Conservation (phyloP, 2,797 vertebrate genomes). For the Alauda arvensis region DNA sequence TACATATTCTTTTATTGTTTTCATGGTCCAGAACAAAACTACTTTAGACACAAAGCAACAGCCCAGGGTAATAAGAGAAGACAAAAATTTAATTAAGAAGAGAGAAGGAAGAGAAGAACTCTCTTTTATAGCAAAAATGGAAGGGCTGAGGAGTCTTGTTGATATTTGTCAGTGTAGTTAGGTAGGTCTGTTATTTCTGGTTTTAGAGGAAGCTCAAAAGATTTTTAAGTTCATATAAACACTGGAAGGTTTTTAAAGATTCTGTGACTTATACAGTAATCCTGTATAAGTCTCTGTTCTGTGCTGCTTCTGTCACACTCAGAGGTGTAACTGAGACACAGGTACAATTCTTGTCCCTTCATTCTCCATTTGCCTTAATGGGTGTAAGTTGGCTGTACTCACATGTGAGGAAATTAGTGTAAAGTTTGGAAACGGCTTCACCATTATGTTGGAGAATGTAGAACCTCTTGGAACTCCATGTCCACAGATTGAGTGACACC, state of each 20-base stretch:
- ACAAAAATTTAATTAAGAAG: constrained; percentile 30
- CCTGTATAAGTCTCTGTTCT: neutral
- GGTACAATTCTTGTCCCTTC: neutral
- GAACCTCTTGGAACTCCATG: neutral
- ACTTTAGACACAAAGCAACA: constrained; percentile 1
- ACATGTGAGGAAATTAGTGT: neutral
- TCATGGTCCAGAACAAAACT: neutral
- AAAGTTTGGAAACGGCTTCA: neutral
- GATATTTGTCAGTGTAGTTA: constrained; percentile 2
- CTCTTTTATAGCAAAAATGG: constrained; percentile 12
- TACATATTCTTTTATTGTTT: constrained; percentile 12
- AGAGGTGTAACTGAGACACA: neutral
- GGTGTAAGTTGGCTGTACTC: neutral
- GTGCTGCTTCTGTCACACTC: neutral
- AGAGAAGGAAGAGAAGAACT: neutral
- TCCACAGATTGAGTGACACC: neutral
- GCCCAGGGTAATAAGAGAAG: constrained; percentile 11
- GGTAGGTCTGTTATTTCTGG: neutral
- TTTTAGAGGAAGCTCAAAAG: constrained; percentile 1
- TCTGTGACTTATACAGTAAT: neutral
- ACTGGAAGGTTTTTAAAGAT: neutral
- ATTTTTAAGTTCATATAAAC: neutral
- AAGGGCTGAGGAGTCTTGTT: neutral
- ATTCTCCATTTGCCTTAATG: neutral
- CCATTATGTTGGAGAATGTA: neutral